A percentile compares a stretch with the other conserved stretches of the same genome.
These are phyloP conservation scores for Polypedilum vanderplanki DNA, from an alignment of 1,140 invertebrate genomes.

Conservation along the genomic window DNA sequence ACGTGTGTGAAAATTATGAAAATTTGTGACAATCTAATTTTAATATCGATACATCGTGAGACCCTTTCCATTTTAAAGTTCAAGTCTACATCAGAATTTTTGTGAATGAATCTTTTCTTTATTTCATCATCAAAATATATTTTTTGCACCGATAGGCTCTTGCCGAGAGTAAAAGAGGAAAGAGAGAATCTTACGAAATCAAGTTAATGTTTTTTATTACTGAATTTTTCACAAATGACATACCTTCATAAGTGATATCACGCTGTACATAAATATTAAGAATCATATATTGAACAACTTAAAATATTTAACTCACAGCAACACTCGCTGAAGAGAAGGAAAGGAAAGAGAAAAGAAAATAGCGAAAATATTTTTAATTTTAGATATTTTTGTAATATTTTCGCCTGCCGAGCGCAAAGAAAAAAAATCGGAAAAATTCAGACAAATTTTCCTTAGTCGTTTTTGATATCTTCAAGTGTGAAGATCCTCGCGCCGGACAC, in stretches of 20 bases:
- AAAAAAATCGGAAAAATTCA: slow-evolving; percentile 26
- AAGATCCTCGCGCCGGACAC: slow-evolving; percentile 21
- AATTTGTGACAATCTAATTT: too few relatives aligned
- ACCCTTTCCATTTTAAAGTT: too few relatives aligned
- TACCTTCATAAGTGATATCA: not conserved
- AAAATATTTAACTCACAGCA: not conserved
- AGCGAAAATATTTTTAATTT: slow-evolving; percentile 26
- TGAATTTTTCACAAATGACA: not conserved
- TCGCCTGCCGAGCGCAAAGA: not conserved
- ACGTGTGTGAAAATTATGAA: too few relatives aligned
- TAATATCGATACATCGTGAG: too few relatives aligned
- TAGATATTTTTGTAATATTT: slow-evolving; percentile 25
- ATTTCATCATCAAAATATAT: too few relatives aligned
- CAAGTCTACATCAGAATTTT: too few relatives aligned
- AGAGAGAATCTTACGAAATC: too few relatives aligned
- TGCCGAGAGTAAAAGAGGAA: too few relatives aligned
- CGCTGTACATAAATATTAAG: not conserved
- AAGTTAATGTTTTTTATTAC: too few relatives aligned
- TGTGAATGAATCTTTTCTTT: too few relatives aligned
- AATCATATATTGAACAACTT: not conserved
- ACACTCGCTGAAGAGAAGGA: not conserved
- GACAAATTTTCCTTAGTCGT: slow-evolving; percentile 24
- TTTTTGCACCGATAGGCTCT: too few relatives aligned
- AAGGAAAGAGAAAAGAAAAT: not conserved
- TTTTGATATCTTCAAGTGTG: slow-evolving; percentile 25